A percentile compares a stretch with the other conserved stretches of the same genome.
Conservation (phyloP, 2,888 invertebrate species). For the Caenorhabditis becei region DNA sequence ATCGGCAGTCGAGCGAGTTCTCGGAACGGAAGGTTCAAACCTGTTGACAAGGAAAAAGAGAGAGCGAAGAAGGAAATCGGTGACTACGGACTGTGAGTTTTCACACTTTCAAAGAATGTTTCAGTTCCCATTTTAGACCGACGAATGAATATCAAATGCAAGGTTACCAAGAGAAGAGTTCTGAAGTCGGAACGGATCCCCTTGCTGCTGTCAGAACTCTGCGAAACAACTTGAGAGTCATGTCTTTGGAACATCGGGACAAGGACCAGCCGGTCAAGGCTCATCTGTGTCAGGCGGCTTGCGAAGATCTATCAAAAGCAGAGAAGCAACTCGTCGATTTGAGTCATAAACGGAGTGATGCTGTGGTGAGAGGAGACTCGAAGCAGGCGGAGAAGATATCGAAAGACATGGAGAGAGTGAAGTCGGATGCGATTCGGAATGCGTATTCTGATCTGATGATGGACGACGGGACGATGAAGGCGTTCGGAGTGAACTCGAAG, state of each 20-base stretch:
- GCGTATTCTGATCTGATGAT: conserved; percentile 73
- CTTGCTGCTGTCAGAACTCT: conserved; percentile 72
- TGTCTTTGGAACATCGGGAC: conserved; percentile 51
- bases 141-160: conserved; percentile 66
- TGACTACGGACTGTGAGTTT: conserved; percentile 58
- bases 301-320: conserved; percentile 66
- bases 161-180: conserved; percentile 57
- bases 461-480: conserved; percentile 67
- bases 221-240: conserved; percentile 68
- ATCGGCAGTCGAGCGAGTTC: conserved; percentile 41
- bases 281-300: conserved; percentile 69
- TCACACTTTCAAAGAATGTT: too few relatives aligned
- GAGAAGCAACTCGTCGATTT: conserved; percentile 71
- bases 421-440: conserved; percentile 67
- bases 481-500: conserved; percentile 73
- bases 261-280: conserved; percentile 65
- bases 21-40: conserved; percentile 41
- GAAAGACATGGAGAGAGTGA: conserved; percentile 66
- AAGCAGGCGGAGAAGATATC: conserved; percentile 54
- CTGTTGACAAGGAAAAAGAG: conserved; percentile 50
- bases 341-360: conserved; percentile 66
- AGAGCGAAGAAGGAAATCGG: conserved; percentile 34
- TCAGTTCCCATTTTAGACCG: too few relatives aligned
- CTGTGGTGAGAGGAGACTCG: conserved; percentile 72
- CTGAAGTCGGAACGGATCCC: conserved; percentile 73